Evolutionary conservation across 2,888 invertebrate species (phyloP), one percentile per base, ranked within the genome.

Genomic region (Loripinus fragilis): DNA sequence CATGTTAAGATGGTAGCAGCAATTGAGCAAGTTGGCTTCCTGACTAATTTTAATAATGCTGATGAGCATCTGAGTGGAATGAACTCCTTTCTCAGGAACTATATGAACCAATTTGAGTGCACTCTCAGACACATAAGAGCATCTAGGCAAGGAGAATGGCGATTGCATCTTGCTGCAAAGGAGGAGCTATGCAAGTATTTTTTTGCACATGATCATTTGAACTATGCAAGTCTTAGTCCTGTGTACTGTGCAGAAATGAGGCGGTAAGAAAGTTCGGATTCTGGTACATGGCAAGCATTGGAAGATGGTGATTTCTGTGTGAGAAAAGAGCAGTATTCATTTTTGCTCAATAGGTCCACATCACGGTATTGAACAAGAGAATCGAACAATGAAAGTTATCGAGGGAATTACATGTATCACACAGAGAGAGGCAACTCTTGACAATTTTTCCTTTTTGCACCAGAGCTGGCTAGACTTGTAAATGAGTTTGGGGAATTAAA

Each of bases 71-170:
- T 60, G 2, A 17, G 60, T 1, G 60, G 60, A 33, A 60, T 60
- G 28, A 42, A 67, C 20, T 68, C 15, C n/a, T 68, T 68, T 25
- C 42, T 38, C 48, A 25, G 67, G 30, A 42, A 68, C 28, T 48
- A 68, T 20, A 68, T 17, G 67, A 20, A 25, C 7, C 25, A 68
- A 35, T 68, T 68, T 68, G 42, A 68, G 17, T 68, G 67, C 35
- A 68, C 30, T 25, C 42, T 30, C 0, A 68, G 42, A 28, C 33
- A 68, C 67, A 68, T 41, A 2, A 15, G 42, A 25, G 28, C 67
- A 0, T 68, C 67, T 17, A 23, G 67, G 30, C 45, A 25, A 23
- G 67, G 67, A 30, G 30, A 45, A 41, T 30, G 67, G 67, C 48
- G 12, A 45, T n/a, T n/a, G n/a, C n/a, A n/a, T n/a, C n/a, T n/a